phyloP scores from a whole-genome alignment of 2,888 invertebrate genomes.

The Mechanitis messenoides region DNA sequence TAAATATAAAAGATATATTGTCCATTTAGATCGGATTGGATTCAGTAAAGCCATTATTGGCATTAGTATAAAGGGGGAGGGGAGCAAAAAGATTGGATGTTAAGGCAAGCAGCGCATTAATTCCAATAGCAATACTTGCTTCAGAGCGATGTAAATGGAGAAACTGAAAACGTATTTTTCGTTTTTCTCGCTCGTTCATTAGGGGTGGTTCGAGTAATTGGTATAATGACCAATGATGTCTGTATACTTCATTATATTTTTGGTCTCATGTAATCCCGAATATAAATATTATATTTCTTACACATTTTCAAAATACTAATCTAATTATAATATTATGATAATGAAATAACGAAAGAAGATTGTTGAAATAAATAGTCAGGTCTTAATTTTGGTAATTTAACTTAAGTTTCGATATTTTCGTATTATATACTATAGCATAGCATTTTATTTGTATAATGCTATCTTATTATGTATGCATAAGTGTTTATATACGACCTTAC shows the following conservation, averaged over 20 bases:
- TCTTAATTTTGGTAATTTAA: too few species aligned
- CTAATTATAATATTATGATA: too few species aligned
- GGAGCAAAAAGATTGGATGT: slow-evolving; percentile 48
- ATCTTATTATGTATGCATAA: too few species aligned
- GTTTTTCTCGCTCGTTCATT: slow-evolving; percentile 39
- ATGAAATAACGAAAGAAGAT: too few species aligned
- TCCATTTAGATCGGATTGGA: slow-evolving; percentile 35
- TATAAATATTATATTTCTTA: too few species aligned
- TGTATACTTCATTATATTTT: background rate
- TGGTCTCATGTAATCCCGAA: background rate
- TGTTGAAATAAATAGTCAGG: too few species aligned
- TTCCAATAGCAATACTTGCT: slow-evolving; percentile 59
- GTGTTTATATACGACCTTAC: too few species aligned
- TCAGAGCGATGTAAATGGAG: slow-evolving; percentile 46
- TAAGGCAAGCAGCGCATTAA: slow-evolving; percentile 60
- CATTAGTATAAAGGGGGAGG: slow-evolving; percentile 45
- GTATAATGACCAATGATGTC: background rate
- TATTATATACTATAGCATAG: too few species aligned
- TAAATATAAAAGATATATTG: slow-evolving; percentile 29
- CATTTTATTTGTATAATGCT: too few species aligned
- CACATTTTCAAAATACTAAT: too few species aligned
- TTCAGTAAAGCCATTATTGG: slow-evolving; percentile 49
- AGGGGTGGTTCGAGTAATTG: slow-evolving; percentile 25
- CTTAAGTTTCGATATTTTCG: too few species aligned
- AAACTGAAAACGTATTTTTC: slow-evolving; percentile 60